Conservation (phyloP, 2,888 invertebrate species). For the Torymus aiolomorphi region DNA sequence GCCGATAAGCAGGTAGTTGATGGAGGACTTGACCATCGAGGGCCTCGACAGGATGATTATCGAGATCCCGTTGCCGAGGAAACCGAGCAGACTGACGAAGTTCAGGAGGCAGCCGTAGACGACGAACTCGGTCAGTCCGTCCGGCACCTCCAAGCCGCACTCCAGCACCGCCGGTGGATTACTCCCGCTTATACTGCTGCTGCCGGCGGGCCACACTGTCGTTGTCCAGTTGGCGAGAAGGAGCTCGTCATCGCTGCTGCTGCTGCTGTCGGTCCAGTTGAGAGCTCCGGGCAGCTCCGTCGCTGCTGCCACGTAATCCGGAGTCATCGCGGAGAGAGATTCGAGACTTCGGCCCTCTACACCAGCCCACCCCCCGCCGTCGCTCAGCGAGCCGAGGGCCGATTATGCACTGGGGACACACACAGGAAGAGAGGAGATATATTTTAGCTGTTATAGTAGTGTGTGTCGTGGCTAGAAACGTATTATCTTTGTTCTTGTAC, state of each 20-base stretch:
- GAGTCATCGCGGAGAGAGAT: conserved; percentile 15
- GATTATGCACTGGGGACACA: conserved; percentile 35
- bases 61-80: conserved; percentile 92
- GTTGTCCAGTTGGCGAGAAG: conserved; percentile 5
- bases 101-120: conserved; percentile 89
- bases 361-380: neutral
- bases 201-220: neutral
- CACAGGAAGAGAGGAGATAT: neutral
- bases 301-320: conserved; percentile 6
- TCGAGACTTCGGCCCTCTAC: neutral
- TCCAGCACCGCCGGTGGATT: neutral
- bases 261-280: too few relatives aligned
- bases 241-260: neutral
- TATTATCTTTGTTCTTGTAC: too few relatives aligned
- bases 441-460: too few relatives aligned
- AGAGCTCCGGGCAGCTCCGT: too few relatives aligned
- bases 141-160: conserved; percentile 63
- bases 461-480: too few relatives aligned
- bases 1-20: conserved; percentile 95
- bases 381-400: neutral
- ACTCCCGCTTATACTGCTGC: neutral
- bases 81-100: conserved; percentile 87
- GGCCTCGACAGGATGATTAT: conserved; percentile 94
- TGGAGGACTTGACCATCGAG: conserved; percentile 93
- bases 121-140: conserved; percentile 85